phyloP scores from a whole-genome alignment of 2,888 invertebrate species.

The Sisyra terminalis region DNA sequence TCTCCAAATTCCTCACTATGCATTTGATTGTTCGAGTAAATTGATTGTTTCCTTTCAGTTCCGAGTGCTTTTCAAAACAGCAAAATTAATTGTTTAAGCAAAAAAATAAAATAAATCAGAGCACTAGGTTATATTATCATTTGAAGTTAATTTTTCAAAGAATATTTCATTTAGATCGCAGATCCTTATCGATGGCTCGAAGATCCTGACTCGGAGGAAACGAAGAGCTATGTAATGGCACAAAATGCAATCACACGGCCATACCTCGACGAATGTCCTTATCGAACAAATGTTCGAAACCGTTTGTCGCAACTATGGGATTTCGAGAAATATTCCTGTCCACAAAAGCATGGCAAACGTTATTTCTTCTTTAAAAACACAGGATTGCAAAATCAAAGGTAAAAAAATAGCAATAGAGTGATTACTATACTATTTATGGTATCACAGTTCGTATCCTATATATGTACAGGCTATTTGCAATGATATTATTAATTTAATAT shows the following conservation, averaged over 20 bases:
- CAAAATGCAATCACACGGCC: slow-evolving; percentile 82
- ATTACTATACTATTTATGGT: too few species aligned
- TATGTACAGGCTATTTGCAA: slow-evolving; percentile 9
- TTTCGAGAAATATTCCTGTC: slow-evolving; percentile 88
- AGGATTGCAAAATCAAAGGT: slow-evolving; percentile 95
- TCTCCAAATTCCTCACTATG: too few species aligned
- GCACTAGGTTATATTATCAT: too few species aligned
- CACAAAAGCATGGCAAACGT: slow-evolving; percentile 60
- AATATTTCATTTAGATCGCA: slow-evolving; percentile 36
- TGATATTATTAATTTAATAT: neutral
- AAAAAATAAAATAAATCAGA: too few species aligned
- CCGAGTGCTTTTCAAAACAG: too few species aligned
- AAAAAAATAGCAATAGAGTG: slow-evolving; percentile 17
- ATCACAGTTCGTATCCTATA: too few species aligned
- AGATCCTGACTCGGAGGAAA: slow-evolving; percentile 85
- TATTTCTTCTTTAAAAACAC: slow-evolving; percentile 90
- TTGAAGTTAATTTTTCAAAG: too few species aligned
- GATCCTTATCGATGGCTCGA: slow-evolving; percentile 97
- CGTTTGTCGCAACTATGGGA: slow-evolving; percentile 86
- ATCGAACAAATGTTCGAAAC: slow-evolving; percentile 53
- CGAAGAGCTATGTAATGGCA: slow-evolving; percentile 73
- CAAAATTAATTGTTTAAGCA: too few species aligned
- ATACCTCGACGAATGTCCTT: slow-evolving; percentile 61
- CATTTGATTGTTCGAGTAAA: too few species aligned
- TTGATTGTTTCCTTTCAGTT: too few species aligned